A percentile compares a stretch with the other conserved stretches of the same genome.
These are phyloP conservation scores for Gouania willdenowi DNA, from an alignment of 2,797 vertebrate genomes.

Conservation along the genomic window DNA sequence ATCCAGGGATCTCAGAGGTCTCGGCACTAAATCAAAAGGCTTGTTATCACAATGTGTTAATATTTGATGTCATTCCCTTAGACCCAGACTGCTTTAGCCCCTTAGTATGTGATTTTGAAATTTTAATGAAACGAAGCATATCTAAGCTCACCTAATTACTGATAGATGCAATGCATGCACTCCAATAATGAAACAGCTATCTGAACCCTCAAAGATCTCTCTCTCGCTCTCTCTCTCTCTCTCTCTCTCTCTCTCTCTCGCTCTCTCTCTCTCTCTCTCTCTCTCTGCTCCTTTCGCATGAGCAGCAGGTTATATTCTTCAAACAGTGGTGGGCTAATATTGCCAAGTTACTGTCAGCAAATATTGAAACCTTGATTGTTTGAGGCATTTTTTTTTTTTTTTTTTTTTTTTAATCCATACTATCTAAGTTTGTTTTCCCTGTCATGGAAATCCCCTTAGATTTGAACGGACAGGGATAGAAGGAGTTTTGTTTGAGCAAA, in stretches of 20 bases:
- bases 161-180: background rate
- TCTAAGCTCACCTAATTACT: slow-evolving; percentile 15
- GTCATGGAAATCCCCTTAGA: slow-evolving; percentile 8
- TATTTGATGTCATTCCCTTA: slow-evolving; percentile 6
- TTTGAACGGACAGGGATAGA: slow-evolving; percentile 8
- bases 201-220: slow-evolving; percentile 21
- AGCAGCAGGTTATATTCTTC: slow-evolving; percentile 16
- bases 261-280: too few species aligned
- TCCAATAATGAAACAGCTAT: slow-evolving; percentile 9
- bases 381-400: slow-evolving; percentile 14
- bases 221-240: too few species aligned
- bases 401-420: slow-evolving; percentile 4
- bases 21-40: slow-evolving; percentile 1
- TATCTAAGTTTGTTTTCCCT: slow-evolving; percentile 13
- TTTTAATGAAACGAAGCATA: slow-evolving; percentile 5
- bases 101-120: slow-evolving; percentile 2
- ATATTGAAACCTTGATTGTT: slow-evolving; percentile 41
- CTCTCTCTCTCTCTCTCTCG: too few species aligned
- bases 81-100: background rate
- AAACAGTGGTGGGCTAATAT: slow-evolving; percentile 25
- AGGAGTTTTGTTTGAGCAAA: slow-evolving; percentile 25
- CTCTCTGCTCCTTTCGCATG: slow-evolving; percentile 21
- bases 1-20: background rate
- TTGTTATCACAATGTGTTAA: slow-evolving; percentile 5
- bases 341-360: slow-evolving; percentile 36